phyloP scores from a whole-genome alignment of 64 coral and sea anemone species.

The Acropora yongei region DNA sequence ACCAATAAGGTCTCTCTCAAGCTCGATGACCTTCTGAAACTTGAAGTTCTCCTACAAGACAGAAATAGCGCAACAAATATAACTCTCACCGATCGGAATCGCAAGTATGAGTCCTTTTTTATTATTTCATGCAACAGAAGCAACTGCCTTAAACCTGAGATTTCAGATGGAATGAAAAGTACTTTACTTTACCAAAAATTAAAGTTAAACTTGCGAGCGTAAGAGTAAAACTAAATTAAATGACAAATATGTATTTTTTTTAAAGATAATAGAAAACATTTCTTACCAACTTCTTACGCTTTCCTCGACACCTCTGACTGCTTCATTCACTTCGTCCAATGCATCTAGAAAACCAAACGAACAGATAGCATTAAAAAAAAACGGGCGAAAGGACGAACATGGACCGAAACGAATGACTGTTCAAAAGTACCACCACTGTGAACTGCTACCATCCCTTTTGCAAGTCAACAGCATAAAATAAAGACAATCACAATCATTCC shows the following conservation, averaged over 20 bases:
- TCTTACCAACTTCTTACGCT: conserved; percentile 87
- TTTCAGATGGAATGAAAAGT: no score
- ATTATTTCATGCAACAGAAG: no score
- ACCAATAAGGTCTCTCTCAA: conserved; percentile 95
- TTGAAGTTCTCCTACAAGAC: conserved; percentile 88
- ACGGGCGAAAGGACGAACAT: no score
- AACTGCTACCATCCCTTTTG: no score
- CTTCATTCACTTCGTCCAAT: conserved; percentile 79
- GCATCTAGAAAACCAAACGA: conserved; percentile 44
- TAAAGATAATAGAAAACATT: background rate
- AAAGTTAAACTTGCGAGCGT: no score
- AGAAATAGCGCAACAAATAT: background rate
- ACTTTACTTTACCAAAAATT: no score
- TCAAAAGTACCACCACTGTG: no score
- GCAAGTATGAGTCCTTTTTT: background rate
- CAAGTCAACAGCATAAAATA: no score
- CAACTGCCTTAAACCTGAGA: no score
- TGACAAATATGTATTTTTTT: background rate
- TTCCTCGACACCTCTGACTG: conserved; percentile 81
- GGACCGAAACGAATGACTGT: no score
- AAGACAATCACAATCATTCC: no score
- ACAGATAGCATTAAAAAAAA: background rate
- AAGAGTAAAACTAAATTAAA: no score
- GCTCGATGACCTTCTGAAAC: conserved; percentile 96
- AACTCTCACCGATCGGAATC: background rate